These are phyloP conservation scores for Oscheius sp. DNA, from an alignment of 2,888 invertebrate genomes.

Conservation along the genomic window DNA sequence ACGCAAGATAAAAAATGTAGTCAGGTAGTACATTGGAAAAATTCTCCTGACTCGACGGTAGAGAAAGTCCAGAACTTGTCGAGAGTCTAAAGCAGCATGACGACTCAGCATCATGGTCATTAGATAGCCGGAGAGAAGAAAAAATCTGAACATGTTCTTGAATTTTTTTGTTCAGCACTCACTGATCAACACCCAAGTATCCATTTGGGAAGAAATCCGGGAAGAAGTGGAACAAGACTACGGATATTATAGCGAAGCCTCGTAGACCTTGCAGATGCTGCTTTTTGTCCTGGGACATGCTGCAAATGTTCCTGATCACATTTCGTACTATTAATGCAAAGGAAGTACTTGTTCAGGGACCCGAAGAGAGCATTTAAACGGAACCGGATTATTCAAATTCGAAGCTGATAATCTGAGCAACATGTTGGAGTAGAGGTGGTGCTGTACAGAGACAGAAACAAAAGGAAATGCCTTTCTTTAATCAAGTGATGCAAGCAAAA, in stretches of 20 bases:
- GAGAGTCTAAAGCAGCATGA: not conserved
- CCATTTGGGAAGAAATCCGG: constrained; percentile 5
- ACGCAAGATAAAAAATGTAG: constrained; percentile 1
- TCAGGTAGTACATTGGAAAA: constrained; percentile 21
- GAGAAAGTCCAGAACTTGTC: constrained; percentile 6
- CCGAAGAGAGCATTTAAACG: too few relatives aligned
- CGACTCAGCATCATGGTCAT: constrained; percentile 32
- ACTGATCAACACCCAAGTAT: not conserved
- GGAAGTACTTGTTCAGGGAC: too few relatives aligned
- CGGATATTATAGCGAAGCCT: not conserved
- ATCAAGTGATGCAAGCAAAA: too few relatives aligned
- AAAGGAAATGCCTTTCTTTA: too few relatives aligned
- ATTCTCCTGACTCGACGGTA: constrained; percentile 26
- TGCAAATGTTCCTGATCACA: too few relatives aligned
- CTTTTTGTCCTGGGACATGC: not conserved
- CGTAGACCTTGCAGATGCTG: constrained; percentile 5
- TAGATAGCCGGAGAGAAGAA: constrained; percentile 27
- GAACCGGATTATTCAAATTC: too few relatives aligned
- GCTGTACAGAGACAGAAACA: too few relatives aligned
- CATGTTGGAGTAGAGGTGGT: too few relatives aligned
- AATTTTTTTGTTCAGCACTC: too few relatives aligned
- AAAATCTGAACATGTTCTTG: constrained; percentile 7
- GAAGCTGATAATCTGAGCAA: too few relatives aligned
- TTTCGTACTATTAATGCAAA: too few relatives aligned
- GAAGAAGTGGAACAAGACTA: not conserved